Base-by-base conservation (phyloP, 1,140 invertebrate species). In the Drosophila grimshawi region DNA sequence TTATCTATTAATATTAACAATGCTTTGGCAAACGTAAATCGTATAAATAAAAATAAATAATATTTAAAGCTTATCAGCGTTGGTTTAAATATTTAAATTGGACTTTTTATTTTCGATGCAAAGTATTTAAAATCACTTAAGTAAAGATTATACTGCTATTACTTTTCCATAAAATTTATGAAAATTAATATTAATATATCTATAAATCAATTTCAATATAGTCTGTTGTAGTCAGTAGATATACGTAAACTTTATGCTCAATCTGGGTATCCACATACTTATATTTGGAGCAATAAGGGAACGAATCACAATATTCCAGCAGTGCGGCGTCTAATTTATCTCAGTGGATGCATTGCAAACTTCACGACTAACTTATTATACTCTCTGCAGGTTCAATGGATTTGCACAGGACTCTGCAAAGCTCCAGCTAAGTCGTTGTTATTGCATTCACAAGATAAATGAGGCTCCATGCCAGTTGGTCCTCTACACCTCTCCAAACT, bases 371-470 rank as follows among this genome's bases (percentile, higher is more conserved):
- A 80, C 81, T 86, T 80, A 76, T 80, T 80, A 85, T 72, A 69
- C 63, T 70, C 70, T 43, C 64, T 61, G 70, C 80, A 51, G 62
- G 52, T 81, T 86, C 86, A 88, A 83, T 86, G 77, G 85, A 89
- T 88, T 89, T 88, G 80, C 83, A 83, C 63, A 74, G 85, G 75
- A 69, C 65, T 60, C 59, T 59, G 71, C 64, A 86, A 83, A 90
- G 86, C 82, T 86, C 55, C 65, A 61, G 72, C 77, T 90, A 90
- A 90, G 86, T 90, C 86, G 78, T 86, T 90, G 86, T 90, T 86
- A 86, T 90, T 90, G 86, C 81, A 74, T 86, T 78, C 72, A 67
- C 76, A 90, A 90, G 86, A 90, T 86, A 86, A 90, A 90, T 90
- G 82, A 78, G 72, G 53, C 55, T 49, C 33, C 61, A 52, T 62